Evolutionary conservation across 2,888 invertebrate genomes (phyloP), one percentile per base, ranked within the genome.

Genomic region (Ypsolopha scabrella): DNA sequence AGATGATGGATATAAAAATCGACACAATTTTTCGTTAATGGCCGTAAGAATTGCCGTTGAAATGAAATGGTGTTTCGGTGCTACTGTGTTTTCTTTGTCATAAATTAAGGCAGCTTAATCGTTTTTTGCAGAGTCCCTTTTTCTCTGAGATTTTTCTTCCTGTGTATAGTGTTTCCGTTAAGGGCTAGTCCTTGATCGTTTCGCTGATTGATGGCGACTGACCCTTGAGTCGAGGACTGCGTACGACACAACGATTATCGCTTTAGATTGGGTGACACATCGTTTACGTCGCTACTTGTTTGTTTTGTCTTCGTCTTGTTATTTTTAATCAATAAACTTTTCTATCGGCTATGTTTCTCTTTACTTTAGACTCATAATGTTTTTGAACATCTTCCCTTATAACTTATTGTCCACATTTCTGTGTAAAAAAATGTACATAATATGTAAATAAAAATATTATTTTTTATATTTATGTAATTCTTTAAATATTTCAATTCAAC

Each of bases 1-100:
- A 76, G 74, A 73, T 82, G 81, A 82, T 82, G 79, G 82, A 81
- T 82, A 82, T 80, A 78, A 83, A 80, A 78, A 78, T 82, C 80
- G 77, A 82, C 78, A 72, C 74, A 81, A 82, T 83, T 82, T 81
- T 81, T 79, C 76, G 69, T 75, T 81, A 83, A 83, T 80, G 80
- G 77, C 70, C 70, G 72, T 71, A 75, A 70, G 73, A 73, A 80
- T 24, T 24, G 24, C 24, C 73, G 66, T 60, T 60, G 65, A 65
- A 69, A 63, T 60, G 60, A 60, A 70, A 72, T 70, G 61, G 63
- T 68, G 65, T 67, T 70, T 65, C 60, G 62, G 63, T 68, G 65
- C 67, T 70, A 65, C 60, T 67, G 64, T 62, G 58, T 65, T 74
- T 75, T 72, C 64, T 24, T 45, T 47, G 14, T 37, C 37, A 37